phyloP scores from a whole-genome alignment of 2,888 invertebrate species.

The Drosophila siamana region DNA sequence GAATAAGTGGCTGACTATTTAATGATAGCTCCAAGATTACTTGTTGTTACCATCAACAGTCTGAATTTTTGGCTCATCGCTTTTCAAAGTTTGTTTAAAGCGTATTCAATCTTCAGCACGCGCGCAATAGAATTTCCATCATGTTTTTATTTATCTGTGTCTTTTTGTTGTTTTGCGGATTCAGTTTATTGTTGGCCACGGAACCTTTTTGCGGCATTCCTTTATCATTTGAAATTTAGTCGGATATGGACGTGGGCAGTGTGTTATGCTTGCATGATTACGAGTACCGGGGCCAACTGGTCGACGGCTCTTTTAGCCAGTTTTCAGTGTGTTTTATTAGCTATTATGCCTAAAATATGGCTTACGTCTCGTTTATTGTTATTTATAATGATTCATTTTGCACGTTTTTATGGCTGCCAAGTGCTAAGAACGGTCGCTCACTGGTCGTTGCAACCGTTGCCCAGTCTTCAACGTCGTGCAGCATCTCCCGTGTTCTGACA shows the following conservation, averaged over 20 bases:
- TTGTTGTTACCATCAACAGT: no score
- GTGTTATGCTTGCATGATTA: slow-evolving; percentile 75
- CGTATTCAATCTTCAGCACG: background rate
- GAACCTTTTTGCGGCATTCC: slow-evolving; percentile 56
- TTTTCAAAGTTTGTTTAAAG: no score
- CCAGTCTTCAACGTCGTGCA: slow-evolving; percentile 4
- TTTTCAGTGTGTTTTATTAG: slow-evolving; percentile 77
- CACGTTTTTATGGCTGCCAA: slow-evolving; percentile 74
- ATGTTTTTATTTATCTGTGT: slow-evolving; percentile 14
- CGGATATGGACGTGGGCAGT: slow-evolving; percentile 61
- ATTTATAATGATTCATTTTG: slow-evolving; percentile 79
- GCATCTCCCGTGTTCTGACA: slow-evolving; percentile 13
- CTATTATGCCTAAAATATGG: slow-evolving; percentile 77
- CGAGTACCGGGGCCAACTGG: slow-evolving; percentile 23
- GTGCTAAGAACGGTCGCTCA: slow-evolving; percentile 51
- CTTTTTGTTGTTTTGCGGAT: slow-evolving; percentile 30
- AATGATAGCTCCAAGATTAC: no score
- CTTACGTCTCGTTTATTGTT: slow-evolving; percentile 75
- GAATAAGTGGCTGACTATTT: no score
- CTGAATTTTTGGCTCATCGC: no score
- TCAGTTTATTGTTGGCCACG: slow-evolving; percentile 47
- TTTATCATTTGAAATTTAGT: slow-evolving; percentile 73
- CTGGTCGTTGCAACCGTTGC: slow-evolving; percentile 25
- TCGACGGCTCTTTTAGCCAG: slow-evolving; percentile 37
- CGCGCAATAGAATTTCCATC: background rate